Percentiles rank a stretch among this genome's conserved stretches.
Evolutionary conservation across 2,113 vertebrate genomes (phyloP).

Genomic region (Mixornis gularis): DNA sequence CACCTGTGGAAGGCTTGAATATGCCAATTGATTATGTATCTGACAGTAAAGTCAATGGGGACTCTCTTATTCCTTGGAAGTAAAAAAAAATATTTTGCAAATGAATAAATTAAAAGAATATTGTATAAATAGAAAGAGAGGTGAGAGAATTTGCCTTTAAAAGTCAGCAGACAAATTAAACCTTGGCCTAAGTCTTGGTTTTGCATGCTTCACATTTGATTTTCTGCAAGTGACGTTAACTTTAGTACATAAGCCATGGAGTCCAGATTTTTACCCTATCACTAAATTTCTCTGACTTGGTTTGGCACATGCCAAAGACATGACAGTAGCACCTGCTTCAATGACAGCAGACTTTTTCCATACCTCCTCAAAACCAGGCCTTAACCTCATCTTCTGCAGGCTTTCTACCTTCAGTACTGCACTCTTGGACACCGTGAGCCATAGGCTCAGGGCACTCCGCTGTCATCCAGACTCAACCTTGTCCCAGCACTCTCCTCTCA

Average conservation of each 20-base stretch:
- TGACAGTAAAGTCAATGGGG: neutral
- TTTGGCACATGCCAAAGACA: neutral
- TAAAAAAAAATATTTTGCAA: neutral
- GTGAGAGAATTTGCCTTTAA: neutral
- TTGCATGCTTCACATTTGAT: neutral
- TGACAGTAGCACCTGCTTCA: neutral
- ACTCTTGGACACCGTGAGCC: neutral
- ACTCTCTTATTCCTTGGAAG: neutral
- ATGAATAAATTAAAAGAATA: neutral
- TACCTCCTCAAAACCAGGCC: neutral
- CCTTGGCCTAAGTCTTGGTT: neutral
- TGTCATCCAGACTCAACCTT: neutral
- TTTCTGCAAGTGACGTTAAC: neutral
- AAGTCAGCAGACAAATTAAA: neutral
- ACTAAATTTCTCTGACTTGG: neutral
- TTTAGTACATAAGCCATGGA: neutral
- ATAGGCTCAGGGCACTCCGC: neutral
- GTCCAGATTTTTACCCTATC: neutral
- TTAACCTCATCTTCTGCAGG: neutral
- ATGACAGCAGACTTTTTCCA: neutral
- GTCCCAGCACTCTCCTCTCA: neutral
- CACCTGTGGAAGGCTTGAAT: constrained; percentile 41
- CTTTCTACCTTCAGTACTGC: neutral
- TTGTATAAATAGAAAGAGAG: neutral
- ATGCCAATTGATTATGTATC: neutral